Base-by-base conservation (phyloP, 2,113 vertebrate species). In the Erythrocebus patas region DNA sequence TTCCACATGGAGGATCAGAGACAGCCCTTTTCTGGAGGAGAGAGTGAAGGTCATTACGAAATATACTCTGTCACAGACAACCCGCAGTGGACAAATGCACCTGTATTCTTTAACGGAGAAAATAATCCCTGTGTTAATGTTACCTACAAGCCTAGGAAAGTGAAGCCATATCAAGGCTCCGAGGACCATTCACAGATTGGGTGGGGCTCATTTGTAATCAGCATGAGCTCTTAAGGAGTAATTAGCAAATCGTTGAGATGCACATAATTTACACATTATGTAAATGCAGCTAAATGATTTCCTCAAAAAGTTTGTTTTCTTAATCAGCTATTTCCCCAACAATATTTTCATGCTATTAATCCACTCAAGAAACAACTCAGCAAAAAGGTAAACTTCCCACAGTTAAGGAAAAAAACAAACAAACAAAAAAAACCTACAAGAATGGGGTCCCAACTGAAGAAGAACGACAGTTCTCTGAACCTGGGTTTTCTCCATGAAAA, bases 231-330 rank as follows among this genome's bases (percentile, higher is more conserved):
- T 20, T 30, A 32, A n/a, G 55, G 17, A 30, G 5, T 52, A 43
- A 68, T 43, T 8, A 85, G 45, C 66, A 35, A 25, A 70, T 68
- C 52, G 38, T 3, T 7, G 38, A 73, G 57, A 87, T 70, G 83
- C 25, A 23, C 82, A 75, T 61, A 83, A 48, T 55, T 79, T 81
- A 73, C 35, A 48, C 45, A 61, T 75, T 78, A 64, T 68, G 80
- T 23, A 91, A 93, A 84, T 57, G 22, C n/a, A 17, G 76, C 40
- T 66, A 82, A 85, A 48, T 83, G 27, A 61, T 73, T 93, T 12
- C n/a, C 22, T 93, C 72, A 23, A 57, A 89, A 94, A 68, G 78
- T 96, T 70, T 86, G 64, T 72, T 94, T 95, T 85, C 96, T 59
- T 82, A 89, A 76, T 96, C 45, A 93, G 78, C 66, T 61, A 94